Evolutionary conservation across 2,888 invertebrate genomes (phyloP).

Genomic region (Eupithecia insigniata): DNA sequence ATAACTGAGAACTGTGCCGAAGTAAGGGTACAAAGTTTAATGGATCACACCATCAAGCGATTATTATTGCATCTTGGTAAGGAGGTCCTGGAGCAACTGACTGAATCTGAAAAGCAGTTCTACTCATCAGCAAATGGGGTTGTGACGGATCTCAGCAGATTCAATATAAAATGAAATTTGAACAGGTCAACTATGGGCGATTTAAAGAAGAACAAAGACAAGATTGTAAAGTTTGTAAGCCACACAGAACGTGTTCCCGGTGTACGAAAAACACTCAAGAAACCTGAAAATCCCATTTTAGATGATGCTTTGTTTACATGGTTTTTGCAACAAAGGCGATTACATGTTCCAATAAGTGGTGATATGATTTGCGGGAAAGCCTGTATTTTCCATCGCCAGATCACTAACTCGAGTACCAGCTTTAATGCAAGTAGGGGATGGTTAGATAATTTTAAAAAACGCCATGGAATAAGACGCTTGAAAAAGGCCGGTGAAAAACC

Average conservation of each 20-base stretch:
- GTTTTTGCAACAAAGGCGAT: slow-evolving; percentile 15
- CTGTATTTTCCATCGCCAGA: slow-evolving; percentile 1
- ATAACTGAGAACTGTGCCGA: slow-evolving; percentile 36
- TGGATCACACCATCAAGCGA: background rate
- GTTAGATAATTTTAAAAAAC: slow-evolving; percentile 10
- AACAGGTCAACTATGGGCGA: slow-evolving; percentile 27
- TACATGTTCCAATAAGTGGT: background rate
- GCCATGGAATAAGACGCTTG: slow-evolving; percentile 4
- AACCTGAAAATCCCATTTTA: slow-evolving; percentile 11
- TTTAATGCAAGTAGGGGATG: slow-evolving; percentile 10
- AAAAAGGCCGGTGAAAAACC: slow-evolving; percentile 6
- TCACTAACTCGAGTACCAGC: slow-evolving; percentile 12
- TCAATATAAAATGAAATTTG: slow-evolving; percentile 49
- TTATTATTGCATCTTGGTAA: background rate
- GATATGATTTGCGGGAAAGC: too few relatives aligned
- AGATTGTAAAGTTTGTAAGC: slow-evolving; percentile 30
- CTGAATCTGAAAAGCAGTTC: background rate
- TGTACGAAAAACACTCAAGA: slow-evolving; percentile 27
- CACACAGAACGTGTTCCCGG: slow-evolving; percentile 25
- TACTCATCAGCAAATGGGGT: too few relatives aligned
- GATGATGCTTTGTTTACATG: too few relatives aligned
- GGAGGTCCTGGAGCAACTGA: background rate
- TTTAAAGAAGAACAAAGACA: slow-evolving; percentile 30
- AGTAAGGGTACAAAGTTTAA: slow-evolving; percentile 18
- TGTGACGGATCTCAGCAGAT: too few relatives aligned